These are phyloP conservation scores for Martes flavigula DNA, from an alignment of 2,797 vertebrate genomes.

Conservation along the genomic window DNA sequence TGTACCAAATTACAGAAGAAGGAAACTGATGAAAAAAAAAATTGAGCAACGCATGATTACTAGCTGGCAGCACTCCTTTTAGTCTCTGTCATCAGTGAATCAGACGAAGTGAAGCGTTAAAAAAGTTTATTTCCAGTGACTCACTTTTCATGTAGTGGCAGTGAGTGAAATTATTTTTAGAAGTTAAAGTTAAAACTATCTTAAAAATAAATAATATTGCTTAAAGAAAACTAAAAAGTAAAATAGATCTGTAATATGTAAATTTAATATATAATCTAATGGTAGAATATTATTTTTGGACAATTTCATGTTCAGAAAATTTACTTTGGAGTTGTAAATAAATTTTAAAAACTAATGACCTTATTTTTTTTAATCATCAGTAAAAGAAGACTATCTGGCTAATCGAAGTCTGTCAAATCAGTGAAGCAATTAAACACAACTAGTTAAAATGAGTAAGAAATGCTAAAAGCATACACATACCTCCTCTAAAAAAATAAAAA, in stretches of 20 bases:
- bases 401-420: background rate
- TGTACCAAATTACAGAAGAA: background rate
- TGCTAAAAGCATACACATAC: background rate
- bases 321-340: background rate
- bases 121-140: background rate
- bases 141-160: background rate
- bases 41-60: background rate
- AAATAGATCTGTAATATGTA: background rate
- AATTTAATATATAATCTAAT: conserved; percentile 27
- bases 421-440: background rate
- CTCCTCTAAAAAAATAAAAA: conserved; percentile 16
- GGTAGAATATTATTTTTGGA: background rate
- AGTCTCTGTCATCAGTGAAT: background rate
- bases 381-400: conserved; percentile 15
- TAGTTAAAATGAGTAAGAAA: background rate
- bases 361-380: background rate
- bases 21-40: background rate
- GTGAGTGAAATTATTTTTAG: conserved; percentile 1
- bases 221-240: conserved; percentile 17
- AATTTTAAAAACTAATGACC: conserved; percentile 3
- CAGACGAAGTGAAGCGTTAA: background rate
- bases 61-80: background rate
- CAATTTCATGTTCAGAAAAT: conserved; percentile 38
- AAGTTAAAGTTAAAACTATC: conserved; percentile 36
- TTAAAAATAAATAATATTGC: background rate